These are phyloP conservation scores for Baryphthengus martii DNA, from an alignment of 2,113 vertebrate species.

Conservation along the genomic window DNA sequence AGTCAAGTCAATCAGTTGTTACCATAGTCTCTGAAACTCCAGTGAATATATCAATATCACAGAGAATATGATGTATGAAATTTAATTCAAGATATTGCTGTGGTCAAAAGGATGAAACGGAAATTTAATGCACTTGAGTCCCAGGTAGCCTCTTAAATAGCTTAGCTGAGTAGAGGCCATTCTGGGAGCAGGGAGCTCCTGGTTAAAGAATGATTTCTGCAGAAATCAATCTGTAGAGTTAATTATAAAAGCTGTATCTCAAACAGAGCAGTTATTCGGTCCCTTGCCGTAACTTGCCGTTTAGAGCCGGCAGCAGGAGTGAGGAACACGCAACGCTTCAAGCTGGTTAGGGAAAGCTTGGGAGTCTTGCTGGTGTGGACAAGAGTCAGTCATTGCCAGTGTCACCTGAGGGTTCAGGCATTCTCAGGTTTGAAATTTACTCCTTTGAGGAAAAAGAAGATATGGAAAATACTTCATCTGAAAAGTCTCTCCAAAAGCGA, in stretches of 20 bases:
- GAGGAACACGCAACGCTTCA: background rate
- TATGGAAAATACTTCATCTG: accelerated
- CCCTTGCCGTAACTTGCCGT: background rate
- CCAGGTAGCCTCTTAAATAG: background rate
- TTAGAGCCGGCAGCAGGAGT: background rate
- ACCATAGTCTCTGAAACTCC: background rate
- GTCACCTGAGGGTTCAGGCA: background rate
- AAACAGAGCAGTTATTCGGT: background rate
- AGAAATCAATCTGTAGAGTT: conserved; percentile 52
- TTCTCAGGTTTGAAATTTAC: background rate
- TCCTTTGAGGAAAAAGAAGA: background rate
- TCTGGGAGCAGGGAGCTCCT: conserved; percentile 9
- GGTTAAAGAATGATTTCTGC: conserved; percentile 41
- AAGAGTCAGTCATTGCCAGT: background rate
- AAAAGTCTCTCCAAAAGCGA: background rate
- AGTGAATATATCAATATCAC: background rate
- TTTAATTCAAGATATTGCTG: conserved; percentile 20
- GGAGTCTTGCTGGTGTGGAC: background rate
- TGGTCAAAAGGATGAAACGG: conserved; percentile 13
- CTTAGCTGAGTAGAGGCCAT: background rate
- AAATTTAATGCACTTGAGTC: conserved; percentile 18
- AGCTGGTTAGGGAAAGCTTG: background rate
- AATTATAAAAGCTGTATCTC: conserved; percentile 43
- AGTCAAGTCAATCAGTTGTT: conserved; percentile 13
- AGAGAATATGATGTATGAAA: background rate